Percentiles rank a stretch among this genome's conserved stretches.
Conservation (phyloP, 2,888 invertebrate species). For the Netelia melanura region DNA sequence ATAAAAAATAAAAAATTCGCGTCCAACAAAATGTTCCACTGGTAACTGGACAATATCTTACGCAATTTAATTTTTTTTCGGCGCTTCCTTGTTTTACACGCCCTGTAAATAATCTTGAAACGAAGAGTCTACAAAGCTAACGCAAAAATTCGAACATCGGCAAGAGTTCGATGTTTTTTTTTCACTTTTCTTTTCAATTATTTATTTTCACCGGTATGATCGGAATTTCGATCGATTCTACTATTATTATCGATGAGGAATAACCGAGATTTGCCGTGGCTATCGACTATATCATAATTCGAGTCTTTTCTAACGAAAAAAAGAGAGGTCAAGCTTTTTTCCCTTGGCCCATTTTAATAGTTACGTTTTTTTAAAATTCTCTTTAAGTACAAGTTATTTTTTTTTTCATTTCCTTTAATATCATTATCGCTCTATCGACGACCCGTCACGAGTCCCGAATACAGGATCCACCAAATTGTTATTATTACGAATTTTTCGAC, state of each 20-base stretch:
- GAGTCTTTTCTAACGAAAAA: constrained; percentile 45
- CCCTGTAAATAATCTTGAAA: constrained; percentile 41
- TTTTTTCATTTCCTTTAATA: constrained; percentile 27
- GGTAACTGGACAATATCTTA: constrained; percentile 50
- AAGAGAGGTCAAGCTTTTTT: constrained; percentile 70
- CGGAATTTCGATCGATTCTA: constrained; percentile 74
- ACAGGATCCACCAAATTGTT: constrained; percentile 40
- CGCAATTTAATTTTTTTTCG: neutral
- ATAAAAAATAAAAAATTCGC: constrained; percentile 40
- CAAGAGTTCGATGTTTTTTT: constrained; percentile 68
- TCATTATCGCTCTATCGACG: constrained; percentile 55
- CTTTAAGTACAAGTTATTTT: constrained; percentile 68
- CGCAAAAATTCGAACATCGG: constrained; percentile 74
- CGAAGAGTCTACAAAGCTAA: constrained; percentile 40
- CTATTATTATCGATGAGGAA: constrained; percentile 72
- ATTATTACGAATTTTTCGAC: constrained; percentile 39
- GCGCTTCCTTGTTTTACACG: neutral
- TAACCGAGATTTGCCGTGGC: constrained; percentile 60
- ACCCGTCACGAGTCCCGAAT: constrained; percentile 65
- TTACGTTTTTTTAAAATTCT: constrained; percentile 50
- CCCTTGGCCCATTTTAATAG: constrained; percentile 72
- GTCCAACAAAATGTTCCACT: constrained; percentile 45
- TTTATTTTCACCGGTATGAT: constrained; percentile 76
- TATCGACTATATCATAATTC: constrained; percentile 52
- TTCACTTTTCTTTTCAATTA: constrained; percentile 54